phyloP scores from a whole-genome alignment of 2,797 vertebrate genomes.

The Hoplostethus mediterraneus region DNA sequence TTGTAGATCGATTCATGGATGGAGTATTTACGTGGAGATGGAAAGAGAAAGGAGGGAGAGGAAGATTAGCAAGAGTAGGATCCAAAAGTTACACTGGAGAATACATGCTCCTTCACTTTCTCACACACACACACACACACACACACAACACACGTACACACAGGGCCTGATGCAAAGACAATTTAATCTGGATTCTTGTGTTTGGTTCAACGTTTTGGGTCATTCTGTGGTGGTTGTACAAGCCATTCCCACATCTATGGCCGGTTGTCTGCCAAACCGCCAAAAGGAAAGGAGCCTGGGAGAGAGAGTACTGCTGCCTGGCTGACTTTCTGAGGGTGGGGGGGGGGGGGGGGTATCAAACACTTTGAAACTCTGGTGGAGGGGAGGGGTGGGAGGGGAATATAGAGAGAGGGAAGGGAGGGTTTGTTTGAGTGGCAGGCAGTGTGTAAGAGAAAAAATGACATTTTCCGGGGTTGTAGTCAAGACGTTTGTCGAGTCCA shows the following conservation, averaged over 20 bases:
- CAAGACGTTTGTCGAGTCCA: not conserved
- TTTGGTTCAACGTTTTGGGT: constrained; percentile 42
- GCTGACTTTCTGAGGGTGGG: not conserved
- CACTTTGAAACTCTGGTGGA: not conserved
- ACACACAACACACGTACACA: no score
- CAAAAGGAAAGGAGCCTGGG: constrained; percentile 35
- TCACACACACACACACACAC: no score
- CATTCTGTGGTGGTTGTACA: constrained; percentile 42
- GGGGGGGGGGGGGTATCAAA: no score
- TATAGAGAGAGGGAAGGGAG: constrained; percentile 2
- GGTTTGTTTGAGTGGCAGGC: not conserved
- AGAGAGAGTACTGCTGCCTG: not conserved
- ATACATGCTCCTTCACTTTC: not conserved
- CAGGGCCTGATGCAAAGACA: constrained; percentile 37
- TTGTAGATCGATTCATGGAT: constrained; percentile 48
- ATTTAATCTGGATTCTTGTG: constrained; percentile 41
- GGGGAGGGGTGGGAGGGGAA: constrained; percentile 1
- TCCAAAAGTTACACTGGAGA: constrained; percentile 17
- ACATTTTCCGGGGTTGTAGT: not conserved
- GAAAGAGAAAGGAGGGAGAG: constrained; percentile 17
- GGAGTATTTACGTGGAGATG: constrained; percentile 50
- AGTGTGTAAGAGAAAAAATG: not conserved
- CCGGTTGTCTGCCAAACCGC: constrained; percentile 40
- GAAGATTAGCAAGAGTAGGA: constrained; percentile 2
- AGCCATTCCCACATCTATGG: constrained; percentile 48